Conservation (phyloP, 2,888 invertebrate genomes). For the Ennomos erosarius region DNA sequence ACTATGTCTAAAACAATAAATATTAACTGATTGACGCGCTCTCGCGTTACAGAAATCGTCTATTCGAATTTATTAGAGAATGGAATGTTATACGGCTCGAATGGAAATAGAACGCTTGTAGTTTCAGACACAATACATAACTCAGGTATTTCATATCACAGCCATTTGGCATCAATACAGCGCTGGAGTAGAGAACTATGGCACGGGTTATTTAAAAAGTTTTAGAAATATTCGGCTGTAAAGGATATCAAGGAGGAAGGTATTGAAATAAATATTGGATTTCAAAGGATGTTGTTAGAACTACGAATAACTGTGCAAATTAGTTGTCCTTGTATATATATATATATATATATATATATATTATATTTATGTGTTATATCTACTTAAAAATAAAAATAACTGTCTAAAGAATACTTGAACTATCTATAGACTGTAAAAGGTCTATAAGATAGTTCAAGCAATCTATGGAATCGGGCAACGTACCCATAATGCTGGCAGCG, state of each 20-base stretch:
- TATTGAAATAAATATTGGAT: constrained; percentile 1
- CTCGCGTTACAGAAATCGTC: constrained; percentile 45
- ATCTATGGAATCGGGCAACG: no score
- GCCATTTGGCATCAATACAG: constrained; percentile 40
- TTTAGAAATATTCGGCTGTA: constrained; percentile 7
- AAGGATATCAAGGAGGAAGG: not conserved
- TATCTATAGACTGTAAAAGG: no score
- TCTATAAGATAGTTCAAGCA: no score
- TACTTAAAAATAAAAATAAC: no score
- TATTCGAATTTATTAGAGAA: constrained; percentile 53
- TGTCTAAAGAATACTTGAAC: no score
- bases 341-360: no score
- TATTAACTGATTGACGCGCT: constrained; percentile 47
- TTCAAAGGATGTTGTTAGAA: no score
- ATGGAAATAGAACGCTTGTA: constrained; percentile 52
- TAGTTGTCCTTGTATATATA: no score
- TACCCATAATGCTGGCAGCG: no score
- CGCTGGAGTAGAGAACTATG: constrained; percentile 30
- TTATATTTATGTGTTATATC: no score
- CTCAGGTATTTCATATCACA: constrained; percentile 43
- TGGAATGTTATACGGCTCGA: constrained; percentile 49
- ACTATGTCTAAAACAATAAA: constrained; percentile 9
- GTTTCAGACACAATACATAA: constrained; percentile 44
- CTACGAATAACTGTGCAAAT: no score
- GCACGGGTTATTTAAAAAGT: constrained; percentile 26